Base-by-base conservation (phyloP, 2,888 invertebrate genomes). In the Myopa testacea region DNA sequence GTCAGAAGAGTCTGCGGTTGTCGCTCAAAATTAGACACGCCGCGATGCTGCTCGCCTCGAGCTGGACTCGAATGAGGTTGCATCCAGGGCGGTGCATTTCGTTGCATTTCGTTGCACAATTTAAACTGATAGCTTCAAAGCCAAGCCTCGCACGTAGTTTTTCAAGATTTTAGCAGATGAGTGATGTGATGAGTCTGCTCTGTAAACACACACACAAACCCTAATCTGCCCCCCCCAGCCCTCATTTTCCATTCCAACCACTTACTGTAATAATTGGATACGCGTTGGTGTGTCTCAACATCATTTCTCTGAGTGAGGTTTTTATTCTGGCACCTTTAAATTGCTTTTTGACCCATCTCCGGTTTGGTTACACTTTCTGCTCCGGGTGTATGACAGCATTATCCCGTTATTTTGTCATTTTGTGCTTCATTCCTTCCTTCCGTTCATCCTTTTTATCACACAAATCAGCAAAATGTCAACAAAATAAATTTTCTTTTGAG, bases 101-200 rank as follows among this genome's bases (percentile, higher is more conserved):
- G 26, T 26, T 26, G 26, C 26, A 26, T 26, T 26, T 26, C 26
- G 26, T 26, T 26, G 26, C 26, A 26, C 26, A 26, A 26, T 26
- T 26, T 52, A 14, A 52, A 52, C 1, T 52, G 52, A 52, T 12
- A 52, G 5, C 19, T 58, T 58, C 12, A 58, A 4, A 69, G n/a
- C 58, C 60, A 67, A 68, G 58, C 68, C 19, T 6, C 26, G 55
- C 75, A 75, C 75, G 75, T 75, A 67, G 14, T 75, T 75, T 69
- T 60, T 19, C 19, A 75, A 68, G 75, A 75, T 75, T 75, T 60
- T 34, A 69, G 40, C 75, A 38, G 67, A 55, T 75, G 52, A 75
- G 52, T n/a, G 6, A n/a, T 16, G 14, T 34, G 37, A 8, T 19
- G 37, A 67, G 37, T 62, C 8, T 26, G 26, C 26, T 26, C 26